These are phyloP conservation scores for Zeugodacus cucurbitae DNA, from an alignment of 1,140 invertebrate genomes.

Conservation along the genomic window DNA sequence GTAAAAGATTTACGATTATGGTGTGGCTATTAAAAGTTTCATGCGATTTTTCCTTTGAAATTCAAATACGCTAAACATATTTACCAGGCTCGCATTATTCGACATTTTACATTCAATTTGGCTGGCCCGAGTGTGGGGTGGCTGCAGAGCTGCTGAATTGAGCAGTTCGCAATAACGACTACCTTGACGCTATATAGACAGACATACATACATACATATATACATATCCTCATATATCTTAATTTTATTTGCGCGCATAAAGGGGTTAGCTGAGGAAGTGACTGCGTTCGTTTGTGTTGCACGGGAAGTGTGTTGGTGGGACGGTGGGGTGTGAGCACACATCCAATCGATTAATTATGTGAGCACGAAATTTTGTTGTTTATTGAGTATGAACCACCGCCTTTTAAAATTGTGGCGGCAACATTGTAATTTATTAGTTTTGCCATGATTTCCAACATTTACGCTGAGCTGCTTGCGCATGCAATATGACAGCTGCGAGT, in stretches of 20 bases:
- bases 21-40: slow-evolving; percentile 43
- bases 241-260: background rate
- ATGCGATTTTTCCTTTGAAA: slow-evolving; percentile 39
- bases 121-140: background rate
- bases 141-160: background rate
- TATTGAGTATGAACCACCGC: slow-evolving; percentile 25
- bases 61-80: slow-evolving; percentile 13
- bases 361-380: slow-evolving; percentile 35
- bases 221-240: background rate
- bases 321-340: background rate
- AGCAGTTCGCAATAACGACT: background rate
- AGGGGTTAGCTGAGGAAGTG: background rate
- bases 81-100: background rate
- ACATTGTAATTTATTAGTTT: slow-evolving; percentile 45
- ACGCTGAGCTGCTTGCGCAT: slow-evolving; percentile 32
- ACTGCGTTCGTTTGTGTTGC: background rate
- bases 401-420: slow-evolving; percentile 27
- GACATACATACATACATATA: background rate
- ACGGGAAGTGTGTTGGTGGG: background rate
- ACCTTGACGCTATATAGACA: background rate
- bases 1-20: slow-evolving; percentile 45
- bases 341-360: slow-evolving; percentile 35
- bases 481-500: background rate
- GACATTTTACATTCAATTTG: slow-evolving; percentile 27
- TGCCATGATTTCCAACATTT: slow-evolving; percentile 44